These are phyloP conservation scores for Peromyscus melanophrys DNA, from an alignment of 2,797 vertebrate genomes.

Conservation along the genomic window DNA sequence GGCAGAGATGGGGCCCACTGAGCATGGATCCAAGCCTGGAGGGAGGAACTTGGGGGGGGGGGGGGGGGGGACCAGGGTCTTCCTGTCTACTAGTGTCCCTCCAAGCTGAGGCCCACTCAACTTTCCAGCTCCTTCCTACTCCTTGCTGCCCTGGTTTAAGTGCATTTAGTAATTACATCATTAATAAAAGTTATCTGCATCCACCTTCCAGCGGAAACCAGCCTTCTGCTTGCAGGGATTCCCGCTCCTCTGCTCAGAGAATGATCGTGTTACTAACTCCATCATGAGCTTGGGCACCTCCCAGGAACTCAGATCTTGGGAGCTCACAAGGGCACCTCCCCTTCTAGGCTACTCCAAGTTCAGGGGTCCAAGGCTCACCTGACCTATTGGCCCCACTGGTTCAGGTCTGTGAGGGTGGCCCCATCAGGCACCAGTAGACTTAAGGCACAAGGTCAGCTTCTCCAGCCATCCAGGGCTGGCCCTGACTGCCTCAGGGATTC, in stretches of 20 bases:
- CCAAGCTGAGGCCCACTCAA: not conserved
- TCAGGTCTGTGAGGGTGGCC: not conserved
- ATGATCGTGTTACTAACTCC: not conserved
- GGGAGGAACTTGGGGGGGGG: too few species aligned
- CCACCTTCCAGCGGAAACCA: not conserved
- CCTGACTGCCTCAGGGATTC: conserved; percentile 22
- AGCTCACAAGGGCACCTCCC: not conserved
- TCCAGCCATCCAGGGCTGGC: conserved; percentile 22
- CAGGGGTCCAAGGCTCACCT: not conserved
- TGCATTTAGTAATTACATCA: conserved; percentile 73
- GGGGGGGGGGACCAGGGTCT: not conserved
- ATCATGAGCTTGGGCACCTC: not conserved
- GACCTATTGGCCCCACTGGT: not conserved
- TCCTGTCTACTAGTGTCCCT: not conserved
- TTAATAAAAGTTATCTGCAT: conserved; percentile 27
- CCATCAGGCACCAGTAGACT: conserved; percentile 28
- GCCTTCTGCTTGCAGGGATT: conserved; percentile 63
- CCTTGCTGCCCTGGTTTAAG: conserved; percentile 77
- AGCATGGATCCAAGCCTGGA: too few species aligned
- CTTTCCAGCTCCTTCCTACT: not conserved
- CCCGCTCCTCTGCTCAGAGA: conserved; percentile 68
- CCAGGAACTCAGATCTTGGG: not conserved
- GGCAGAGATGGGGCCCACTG: not conserved
- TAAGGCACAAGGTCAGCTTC: conserved; percentile 49
- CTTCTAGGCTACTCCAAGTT: not conserved